Evolutionary conservation across 1,140 invertebrate genomes (phyloP), one percentile per base, ranked within the genome.

Genomic region (Mercenaria mercenaria): DNA sequence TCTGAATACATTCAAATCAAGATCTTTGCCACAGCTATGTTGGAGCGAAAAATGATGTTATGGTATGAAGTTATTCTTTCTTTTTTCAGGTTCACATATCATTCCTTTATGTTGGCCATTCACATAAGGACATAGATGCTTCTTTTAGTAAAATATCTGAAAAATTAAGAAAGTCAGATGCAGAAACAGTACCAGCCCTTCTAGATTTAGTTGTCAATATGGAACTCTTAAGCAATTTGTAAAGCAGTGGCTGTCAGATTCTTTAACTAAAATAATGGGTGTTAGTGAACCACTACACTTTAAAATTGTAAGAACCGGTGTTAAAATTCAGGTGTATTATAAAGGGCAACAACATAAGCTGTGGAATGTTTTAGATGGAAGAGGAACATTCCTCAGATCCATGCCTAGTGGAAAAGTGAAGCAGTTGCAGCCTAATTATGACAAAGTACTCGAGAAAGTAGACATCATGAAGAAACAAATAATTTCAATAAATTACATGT

Each of bases 41-140:
- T n/a, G n/a, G n/a, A n/a, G n/a, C n/a, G n/a, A n/a, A n/a, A n/a
- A n/a, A n/a, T n/a, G n/a, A n/a, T n/a, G n/a, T n/a, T n/a, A n/a
- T n/a, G n/a, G n/a, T n/a, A n/a, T n/a, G n/a, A n/a, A n/a, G n/a
- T n/a, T n/a, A n/a, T n/a, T 74, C 8, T n/a, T n/a, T 13, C 20
- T 50, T 15, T 52, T 50, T 79, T 43, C 74, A 56, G 64, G 29
- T 82, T 2, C 80, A 82, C 26, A n/a, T 64, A 0, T 82, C 79
- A 82, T 82, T 61, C 34, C 26, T 82, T 26, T 39, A 37, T 23
- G 79, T 82, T 39, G 26, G 79, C 10, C 79, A 61, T 23, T 61
- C 79, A 15, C 79, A 82, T 52, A 29, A 61, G 39, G 50, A 82
- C 11, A 82, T 41, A 0, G 79, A 82, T 39, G 79, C 79, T 59